Conservation (phyloP, 1,140 invertebrate species). For the Eciton burchellii region DNA sequence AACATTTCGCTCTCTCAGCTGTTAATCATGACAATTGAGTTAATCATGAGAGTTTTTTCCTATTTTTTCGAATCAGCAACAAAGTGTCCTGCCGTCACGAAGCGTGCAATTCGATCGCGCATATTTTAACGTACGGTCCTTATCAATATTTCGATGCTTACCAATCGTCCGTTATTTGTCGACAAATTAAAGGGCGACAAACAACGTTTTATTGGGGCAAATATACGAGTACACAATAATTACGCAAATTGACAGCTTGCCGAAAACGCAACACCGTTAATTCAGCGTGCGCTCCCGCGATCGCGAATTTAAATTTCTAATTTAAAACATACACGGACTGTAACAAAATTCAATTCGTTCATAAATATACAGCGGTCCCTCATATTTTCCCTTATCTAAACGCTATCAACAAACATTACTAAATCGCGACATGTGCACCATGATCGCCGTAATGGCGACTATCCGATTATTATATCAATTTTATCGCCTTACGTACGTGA, state of each 20-base stretch:
- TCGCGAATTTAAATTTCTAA: conserved; percentile 62
- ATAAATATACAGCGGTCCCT: conserved; percentile 46
- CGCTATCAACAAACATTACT: conserved; percentile 14
- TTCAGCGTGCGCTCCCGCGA: conserved; percentile 35
- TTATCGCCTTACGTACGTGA: background rate
- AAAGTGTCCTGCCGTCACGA: conserved; percentile 1
- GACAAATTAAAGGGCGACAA: conserved; percentile 51
- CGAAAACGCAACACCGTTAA: conserved; percentile 51
- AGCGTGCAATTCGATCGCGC: conserved; percentile 48
- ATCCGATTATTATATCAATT: conserved; percentile 22
- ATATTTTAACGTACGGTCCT: conserved; percentile 43
- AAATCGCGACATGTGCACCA: background rate
- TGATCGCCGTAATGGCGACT: background rate
- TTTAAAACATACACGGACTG: conserved; percentile 34
- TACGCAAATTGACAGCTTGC: conserved; percentile 70
- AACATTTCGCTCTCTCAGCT: background rate
- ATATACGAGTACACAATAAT: conserved; percentile 52
- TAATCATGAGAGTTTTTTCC: background rate
- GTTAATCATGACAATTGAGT: conserved; percentile 18
- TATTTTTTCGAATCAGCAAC: conserved; percentile 32
- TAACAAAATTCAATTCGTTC: conserved; percentile 59
- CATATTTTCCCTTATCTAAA: conserved; percentile 40
- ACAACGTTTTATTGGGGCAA: conserved; percentile 48
- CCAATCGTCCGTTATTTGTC: conserved; percentile 58
- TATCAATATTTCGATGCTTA: conserved; percentile 58